These are phyloP conservation scores for Stichopus horrens DNA, from an alignment of 53 echinoderm and acorn worm species.

Conservation along the genomic window DNA sequence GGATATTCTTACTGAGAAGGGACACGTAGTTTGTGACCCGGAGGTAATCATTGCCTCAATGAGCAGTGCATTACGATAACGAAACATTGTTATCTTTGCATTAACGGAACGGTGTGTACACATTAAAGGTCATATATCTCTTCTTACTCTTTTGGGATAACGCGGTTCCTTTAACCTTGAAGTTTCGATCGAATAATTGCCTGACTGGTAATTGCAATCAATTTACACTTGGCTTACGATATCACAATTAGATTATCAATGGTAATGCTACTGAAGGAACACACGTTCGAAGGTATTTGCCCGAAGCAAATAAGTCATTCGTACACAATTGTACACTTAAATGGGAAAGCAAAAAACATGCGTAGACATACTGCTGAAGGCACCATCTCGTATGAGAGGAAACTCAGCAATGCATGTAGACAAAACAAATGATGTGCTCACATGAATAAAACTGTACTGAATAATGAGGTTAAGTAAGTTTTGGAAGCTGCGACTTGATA, in stretches of 20 bases:
- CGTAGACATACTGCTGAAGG: slow-evolving; percentile 17
- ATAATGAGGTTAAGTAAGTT: slow-evolving; percentile 25
- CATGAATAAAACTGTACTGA: not conserved
- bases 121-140: not conserved
- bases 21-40: too few species aligned
- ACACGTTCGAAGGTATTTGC: slow-evolving; percentile 20
- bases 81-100: not conserved
- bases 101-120: not conserved
- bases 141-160: not conserved
- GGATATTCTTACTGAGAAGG: too few species aligned
- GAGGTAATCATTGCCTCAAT: too few species aligned
- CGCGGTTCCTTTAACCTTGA: slow-evolving; percentile 17
- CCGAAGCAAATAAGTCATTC: not conserved
- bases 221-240: slow-evolving; percentile 25
- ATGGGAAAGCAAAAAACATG: not conserved
- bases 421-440: not conserved
- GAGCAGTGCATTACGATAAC: not conserved
- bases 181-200: slow-evolving; percentile 15
- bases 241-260: slow-evolving; percentile 22
- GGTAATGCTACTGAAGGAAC: slow-evolving; percentile 4
- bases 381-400: not conserved
- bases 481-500: not conserved
- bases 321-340: not conserved
- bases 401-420: not conserved
- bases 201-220: slow-evolving; percentile 26